Conservation (phyloP, 2,113 vertebrate genomes). For the Andinoacara biseriatus region DNA sequence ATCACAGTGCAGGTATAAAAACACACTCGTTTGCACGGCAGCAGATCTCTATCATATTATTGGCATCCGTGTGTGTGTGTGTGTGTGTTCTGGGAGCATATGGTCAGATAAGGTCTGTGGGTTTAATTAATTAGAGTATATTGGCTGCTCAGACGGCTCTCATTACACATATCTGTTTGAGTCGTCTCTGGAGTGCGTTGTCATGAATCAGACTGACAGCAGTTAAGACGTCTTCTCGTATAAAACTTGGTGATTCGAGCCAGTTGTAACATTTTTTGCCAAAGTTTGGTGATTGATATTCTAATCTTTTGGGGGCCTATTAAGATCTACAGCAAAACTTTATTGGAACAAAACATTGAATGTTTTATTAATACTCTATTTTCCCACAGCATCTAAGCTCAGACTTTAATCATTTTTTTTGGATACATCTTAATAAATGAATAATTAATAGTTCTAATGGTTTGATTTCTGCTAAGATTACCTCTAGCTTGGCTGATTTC, state of each 20-base stretch:
- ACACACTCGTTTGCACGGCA: background rate
- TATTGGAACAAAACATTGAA: background rate
- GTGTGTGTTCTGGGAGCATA: slow-evolving; percentile 30
- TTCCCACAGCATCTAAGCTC: background rate
- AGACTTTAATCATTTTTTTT: background rate
- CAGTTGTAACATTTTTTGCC: background rate
- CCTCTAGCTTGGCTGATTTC: background rate
- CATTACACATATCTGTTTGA: slow-evolving; percentile 50
- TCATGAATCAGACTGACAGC: slow-evolving; percentile 30
- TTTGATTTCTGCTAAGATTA: background rate
- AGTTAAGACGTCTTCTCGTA: background rate
- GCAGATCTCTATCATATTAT: background rate
- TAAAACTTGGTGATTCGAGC: background rate
- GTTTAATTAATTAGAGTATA: slow-evolving; percentile 37
- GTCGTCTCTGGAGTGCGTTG: slow-evolving; percentile 27
- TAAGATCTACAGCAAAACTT: slow-evolving; percentile 7
- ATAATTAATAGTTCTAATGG: background rate
- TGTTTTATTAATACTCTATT: background rate
- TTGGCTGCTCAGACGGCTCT: slow-evolving; percentile 43
- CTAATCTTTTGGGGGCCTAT: background rate
- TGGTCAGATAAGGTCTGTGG: slow-evolving; percentile 44
- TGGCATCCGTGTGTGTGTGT: background rate
- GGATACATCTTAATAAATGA: fast-evolving
- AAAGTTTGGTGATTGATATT: slow-evolving; percentile 1
- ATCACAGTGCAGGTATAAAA: background rate